phyloP scores from a whole-genome alignment of 2,113 vertebrate genomes.

The Geothlypis trichas region DNA sequence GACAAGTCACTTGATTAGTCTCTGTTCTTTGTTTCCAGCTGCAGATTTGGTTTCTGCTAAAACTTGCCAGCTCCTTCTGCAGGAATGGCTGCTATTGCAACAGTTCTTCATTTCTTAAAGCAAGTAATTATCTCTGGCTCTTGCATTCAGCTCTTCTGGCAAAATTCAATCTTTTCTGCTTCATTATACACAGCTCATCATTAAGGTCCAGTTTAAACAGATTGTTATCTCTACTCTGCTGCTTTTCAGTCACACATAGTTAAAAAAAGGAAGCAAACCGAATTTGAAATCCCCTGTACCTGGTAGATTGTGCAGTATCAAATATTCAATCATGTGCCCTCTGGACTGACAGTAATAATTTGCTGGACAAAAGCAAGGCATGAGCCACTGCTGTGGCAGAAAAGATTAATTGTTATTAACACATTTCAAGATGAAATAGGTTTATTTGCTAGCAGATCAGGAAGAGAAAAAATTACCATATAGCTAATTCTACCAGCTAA shows the following conservation, averaged over 20 bases:
- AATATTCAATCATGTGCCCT: background rate
- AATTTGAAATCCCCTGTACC: background rate
- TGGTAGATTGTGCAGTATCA: background rate
- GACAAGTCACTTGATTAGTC: conserved; percentile 1
- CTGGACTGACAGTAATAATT: background rate
- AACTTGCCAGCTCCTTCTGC: background rate
- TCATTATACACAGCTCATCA: background rate
- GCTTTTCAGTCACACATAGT: conserved; percentile 10
- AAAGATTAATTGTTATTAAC: background rate
- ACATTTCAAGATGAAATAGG: background rate
- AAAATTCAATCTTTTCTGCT: background rate
- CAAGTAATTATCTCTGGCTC: background rate
- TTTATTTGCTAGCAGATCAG: background rate
- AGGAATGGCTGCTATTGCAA: background rate
- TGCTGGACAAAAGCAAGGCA: background rate
- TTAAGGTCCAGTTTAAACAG: conserved; percentile 26
- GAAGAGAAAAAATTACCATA: background rate
- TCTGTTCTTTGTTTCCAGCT: conserved; percentile 14
- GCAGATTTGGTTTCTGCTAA: background rate
- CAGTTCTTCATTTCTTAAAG: background rate
- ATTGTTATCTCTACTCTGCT: background rate
- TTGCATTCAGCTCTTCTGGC: background rate
- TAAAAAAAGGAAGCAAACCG: background rate
- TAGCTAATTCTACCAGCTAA: background rate
- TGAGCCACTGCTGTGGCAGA: background rate